These are phyloP conservation scores for Carcina quercana DNA, from an alignment of 2,888 invertebrate genomes.

Conservation along the genomic window DNA sequence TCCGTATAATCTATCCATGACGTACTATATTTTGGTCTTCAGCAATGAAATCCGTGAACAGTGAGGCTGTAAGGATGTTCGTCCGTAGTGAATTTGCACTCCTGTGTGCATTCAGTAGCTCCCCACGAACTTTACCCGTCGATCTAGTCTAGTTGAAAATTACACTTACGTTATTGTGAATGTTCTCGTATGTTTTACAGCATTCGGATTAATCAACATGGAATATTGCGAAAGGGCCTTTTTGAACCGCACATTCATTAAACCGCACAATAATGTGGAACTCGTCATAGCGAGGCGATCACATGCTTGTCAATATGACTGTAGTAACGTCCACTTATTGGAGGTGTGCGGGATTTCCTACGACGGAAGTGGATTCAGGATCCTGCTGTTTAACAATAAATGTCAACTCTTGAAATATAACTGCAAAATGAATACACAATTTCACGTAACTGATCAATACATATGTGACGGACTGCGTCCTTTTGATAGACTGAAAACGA, in stretches of 20 bases:
- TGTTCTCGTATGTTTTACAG: slow-evolving; percentile 22
- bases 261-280: not conserved
- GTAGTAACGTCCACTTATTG: slow-evolving; percentile 19
- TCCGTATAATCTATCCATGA: no score
- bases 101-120: no score
- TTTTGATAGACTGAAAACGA: no score
- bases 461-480: slow-evolving; percentile 32
- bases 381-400: slow-evolving; percentile 37
- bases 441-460: slow-evolving; percentile 31
- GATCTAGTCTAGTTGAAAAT: no score
- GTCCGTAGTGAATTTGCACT: no score
- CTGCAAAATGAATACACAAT: slow-evolving; percentile 31
- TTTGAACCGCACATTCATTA: not conserved
- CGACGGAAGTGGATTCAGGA: slow-evolving; percentile 38
- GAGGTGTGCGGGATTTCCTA: slow-evolving; percentile 38
- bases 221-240: slow-evolving; percentile 32
- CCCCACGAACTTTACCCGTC: no score
- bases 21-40: no score
- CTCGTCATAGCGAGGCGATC: not conserved
- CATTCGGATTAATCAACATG: slow-evolving; percentile 34
- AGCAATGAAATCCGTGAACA: no score
- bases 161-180: no score
- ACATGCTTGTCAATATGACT: slow-evolving; percentile 11
- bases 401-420: slow-evolving; percentile 41
- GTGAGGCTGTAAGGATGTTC: no score